These are phyloP conservation scores for Orthosia gothica DNA, from an alignment of 2,888 invertebrate genomes.

Conservation along the genomic window DNA sequence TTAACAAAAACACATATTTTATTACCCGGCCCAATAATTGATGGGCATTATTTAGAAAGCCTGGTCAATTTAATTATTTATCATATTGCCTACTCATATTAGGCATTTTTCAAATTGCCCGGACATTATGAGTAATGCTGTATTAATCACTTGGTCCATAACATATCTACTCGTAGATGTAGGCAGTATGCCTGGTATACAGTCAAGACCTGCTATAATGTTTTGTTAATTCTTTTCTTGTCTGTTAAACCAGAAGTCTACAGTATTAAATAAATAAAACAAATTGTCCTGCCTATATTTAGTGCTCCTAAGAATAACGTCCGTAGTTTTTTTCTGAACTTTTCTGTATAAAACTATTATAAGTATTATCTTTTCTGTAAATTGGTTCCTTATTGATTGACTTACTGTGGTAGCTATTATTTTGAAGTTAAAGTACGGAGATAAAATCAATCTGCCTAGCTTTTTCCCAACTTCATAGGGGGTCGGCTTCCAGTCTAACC, in stretches of 20 bases:
- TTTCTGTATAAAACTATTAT: background rate
- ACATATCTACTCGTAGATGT: background rate
- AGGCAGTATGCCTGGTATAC: background rate
- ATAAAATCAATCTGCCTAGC: too few relatives aligned
- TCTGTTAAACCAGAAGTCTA: slow-evolving; percentile 5
- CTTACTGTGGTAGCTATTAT: slow-evolving; percentile 9
- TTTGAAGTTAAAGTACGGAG: background rate
- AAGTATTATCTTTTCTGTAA: background rate
- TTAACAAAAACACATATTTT: too few relatives aligned
- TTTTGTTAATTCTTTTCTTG: slow-evolving; percentile 16
- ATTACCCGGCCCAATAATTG: too few relatives aligned
- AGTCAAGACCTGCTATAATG: background rate
- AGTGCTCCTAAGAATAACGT: slow-evolving; percentile 35
- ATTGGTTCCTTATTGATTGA: slow-evolving; percentile 41
- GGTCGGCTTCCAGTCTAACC: too few relatives aligned
- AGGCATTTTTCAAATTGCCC: too few relatives aligned
- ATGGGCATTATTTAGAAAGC: too few relatives aligned
- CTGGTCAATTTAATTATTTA: too few relatives aligned
- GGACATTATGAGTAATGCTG: too few relatives aligned
- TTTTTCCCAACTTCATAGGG: too few relatives aligned
- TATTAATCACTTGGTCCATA: too few relatives aligned
- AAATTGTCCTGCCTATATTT: slow-evolving; percentile 30
- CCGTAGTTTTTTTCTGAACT: background rate
- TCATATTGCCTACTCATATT: too few relatives aligned
- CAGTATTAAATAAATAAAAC: slow-evolving; percentile 11